Conservation (phyloP, 2,888 invertebrate genomes). For the Netelia melanura region DNA sequence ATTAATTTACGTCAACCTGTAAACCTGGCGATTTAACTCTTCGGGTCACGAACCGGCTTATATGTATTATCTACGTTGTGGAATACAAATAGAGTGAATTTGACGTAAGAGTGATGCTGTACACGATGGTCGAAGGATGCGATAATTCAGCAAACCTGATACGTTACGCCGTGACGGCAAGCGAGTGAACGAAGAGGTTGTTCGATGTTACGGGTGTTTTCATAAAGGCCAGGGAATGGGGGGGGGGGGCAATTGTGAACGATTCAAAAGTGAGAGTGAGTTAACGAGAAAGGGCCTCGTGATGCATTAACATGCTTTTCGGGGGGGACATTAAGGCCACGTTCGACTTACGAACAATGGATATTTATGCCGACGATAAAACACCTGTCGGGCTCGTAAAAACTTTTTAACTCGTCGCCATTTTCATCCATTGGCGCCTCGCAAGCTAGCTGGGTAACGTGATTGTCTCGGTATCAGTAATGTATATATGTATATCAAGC, state of each 20-base stretch:
- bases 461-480: slow-evolving; percentile 30
- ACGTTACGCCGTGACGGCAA: neutral
- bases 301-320: slow-evolving; percentile 61
- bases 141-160: slow-evolving; percentile 30
- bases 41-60: neutral
- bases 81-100: neutral
- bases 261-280: slow-evolving; percentile 35
- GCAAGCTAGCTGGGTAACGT: slow-evolving; percentile 14
- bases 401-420: slow-evolving; percentile 53
- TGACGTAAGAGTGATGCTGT: neutral
- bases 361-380: slow-evolving; percentile 66
- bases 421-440: slow-evolving; percentile 12
- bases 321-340: slow-evolving; percentile 50
- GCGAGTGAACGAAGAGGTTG: slow-evolving; percentile 1
- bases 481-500: neutral
- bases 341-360: slow-evolving; percentile 67
- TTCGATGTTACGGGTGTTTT: neutral
- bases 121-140: slow-evolving; percentile 28
- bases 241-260: neutral
- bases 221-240: neutral
- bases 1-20: slow-evolving; percentile 43
- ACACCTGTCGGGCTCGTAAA: slow-evolving; percentile 64
- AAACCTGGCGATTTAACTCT: slow-evolving; percentile 19
- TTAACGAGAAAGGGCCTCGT: slow-evolving; percentile 32
- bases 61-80: neutral